Percentiles rank a stretch among this genome's conserved stretches.
These are phyloP conservation scores for Apaloderma vittatum DNA, from an alignment of 2,113 vertebrate genomes.

Conservation along the genomic window DNA sequence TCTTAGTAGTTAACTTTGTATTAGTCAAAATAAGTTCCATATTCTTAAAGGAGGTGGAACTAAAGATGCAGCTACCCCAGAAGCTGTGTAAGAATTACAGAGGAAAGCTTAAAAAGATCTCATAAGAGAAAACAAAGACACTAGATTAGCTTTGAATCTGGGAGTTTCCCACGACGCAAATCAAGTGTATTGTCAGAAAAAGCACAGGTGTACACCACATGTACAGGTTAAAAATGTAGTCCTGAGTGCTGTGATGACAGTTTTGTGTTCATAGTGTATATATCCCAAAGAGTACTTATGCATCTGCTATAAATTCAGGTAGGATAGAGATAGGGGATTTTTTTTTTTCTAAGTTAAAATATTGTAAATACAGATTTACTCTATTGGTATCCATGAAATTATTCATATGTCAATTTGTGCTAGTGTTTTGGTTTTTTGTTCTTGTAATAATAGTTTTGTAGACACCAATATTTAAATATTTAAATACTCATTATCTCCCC, in stretches of 20 bases:
- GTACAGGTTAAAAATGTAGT: constrained; percentile 46
- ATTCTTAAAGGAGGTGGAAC: neutral
- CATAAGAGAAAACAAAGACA: constrained; percentile 46
- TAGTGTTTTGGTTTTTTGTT: neutral
- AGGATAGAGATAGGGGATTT: neutral
- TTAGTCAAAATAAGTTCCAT: constrained; percentile 34
- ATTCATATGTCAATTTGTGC: neutral
- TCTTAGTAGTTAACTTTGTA: neutral
- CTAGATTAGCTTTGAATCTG: constrained; percentile 63
- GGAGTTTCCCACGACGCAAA: constrained; percentile 59
- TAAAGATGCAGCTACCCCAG: neutral
- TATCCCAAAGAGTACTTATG: neutral
- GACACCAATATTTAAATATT: neutral
- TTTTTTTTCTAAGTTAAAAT: neutral
- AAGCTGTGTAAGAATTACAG: constrained; percentile 42
- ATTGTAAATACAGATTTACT: neutral
- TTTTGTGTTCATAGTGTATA: constrained; percentile 37
- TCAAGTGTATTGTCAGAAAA: constrained; percentile 45
- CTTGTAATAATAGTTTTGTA: neutral
- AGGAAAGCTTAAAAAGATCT: constrained; percentile 43
- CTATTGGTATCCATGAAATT: neutral
- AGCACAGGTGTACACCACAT: constrained; percentile 71
- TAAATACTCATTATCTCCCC: neutral
- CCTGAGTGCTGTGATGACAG: constrained; percentile 42
- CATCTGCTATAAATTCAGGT: constrained; percentile 51